A percentile compares a stretch with the other conserved stretches of the same genome.
phyloP scores from a whole-genome alignment of 2,888 invertebrate genomes.

The Eremobia ochroleuca region DNA sequence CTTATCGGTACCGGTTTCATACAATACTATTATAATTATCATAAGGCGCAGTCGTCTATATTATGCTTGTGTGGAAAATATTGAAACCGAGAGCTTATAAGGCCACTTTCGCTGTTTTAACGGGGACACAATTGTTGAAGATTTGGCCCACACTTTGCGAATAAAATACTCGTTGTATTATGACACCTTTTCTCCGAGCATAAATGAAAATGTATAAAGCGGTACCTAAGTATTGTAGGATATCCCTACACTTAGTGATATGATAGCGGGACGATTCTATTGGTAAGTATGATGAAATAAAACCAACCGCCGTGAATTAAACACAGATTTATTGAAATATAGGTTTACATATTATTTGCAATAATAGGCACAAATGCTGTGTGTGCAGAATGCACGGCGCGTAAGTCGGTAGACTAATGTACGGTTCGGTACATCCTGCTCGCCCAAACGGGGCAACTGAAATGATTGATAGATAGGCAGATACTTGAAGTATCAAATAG shows the following conservation, averaged over 20 bases:
- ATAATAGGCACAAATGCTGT: too few species aligned
- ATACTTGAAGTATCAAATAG: neutral
- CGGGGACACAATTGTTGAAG: neutral
- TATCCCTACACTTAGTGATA: too few species aligned
- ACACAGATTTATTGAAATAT: too few species aligned
- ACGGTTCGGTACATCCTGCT: neutral
- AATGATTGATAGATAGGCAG: neutral
- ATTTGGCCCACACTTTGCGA: neutral
- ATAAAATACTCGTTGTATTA: neutral
- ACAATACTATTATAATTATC: slow-evolving; percentile 12
- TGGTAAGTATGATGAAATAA: too few species aligned
- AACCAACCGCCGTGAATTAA: too few species aligned
- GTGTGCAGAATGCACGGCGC: neutral
- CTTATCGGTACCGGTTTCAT: slow-evolving; percentile 2
- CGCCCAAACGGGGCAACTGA: neutral
- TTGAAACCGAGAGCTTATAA: neutral
- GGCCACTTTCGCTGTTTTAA: neutral
- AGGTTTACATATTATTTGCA: too few species aligned
- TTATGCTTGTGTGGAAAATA: neutral
- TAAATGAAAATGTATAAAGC: neutral
- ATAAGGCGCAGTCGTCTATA: neutral
- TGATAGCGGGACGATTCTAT: too few species aligned
- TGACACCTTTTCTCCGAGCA: neutral
- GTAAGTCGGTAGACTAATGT: neutral
- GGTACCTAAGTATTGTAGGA: neutral